Evolutionary conservation across 2,888 invertebrate genomes (phyloP).

Genomic region (Nomada flava): DNA sequence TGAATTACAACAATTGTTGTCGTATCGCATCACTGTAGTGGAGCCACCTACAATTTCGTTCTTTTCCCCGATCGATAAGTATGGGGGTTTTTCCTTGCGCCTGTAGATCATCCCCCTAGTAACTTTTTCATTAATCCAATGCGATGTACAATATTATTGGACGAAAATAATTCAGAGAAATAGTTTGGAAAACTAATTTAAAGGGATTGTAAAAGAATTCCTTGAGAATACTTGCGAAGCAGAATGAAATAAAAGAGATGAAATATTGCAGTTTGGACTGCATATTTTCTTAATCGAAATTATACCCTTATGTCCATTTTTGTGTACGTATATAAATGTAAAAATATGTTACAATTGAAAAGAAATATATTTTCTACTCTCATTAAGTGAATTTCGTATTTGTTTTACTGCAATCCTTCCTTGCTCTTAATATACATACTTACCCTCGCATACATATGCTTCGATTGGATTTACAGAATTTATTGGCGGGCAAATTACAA

Average conservation of each 20-base stretch:
- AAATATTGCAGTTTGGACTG: no score
- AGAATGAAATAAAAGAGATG: neutral
- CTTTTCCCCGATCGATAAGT: conserved; percentile 58
- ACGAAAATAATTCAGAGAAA: neutral
- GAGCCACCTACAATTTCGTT: conserved; percentile 60
- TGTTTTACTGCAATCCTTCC: neutral
- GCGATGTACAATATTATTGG: neutral
- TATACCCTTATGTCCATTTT: neutral
- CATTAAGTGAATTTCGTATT: neutral
- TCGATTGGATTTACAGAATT: neutral
- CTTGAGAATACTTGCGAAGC: neutral
- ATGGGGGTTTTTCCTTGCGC: conserved; percentile 41
- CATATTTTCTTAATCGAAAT: neutral
- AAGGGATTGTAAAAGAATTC: neutral
- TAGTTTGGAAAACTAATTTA: neutral
- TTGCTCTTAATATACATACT: neutral
- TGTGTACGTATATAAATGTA: no score
- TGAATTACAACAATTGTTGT: conserved; percentile 59
- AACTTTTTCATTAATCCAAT: conserved; percentile 14
- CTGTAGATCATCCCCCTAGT: conserved; percentile 35
- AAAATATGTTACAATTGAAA: no score
- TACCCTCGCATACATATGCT: neutral
- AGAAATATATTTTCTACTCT: neutral
- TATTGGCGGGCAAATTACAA: conserved; percentile 62
- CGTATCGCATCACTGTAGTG: conserved; percentile 57